Base-by-base conservation (phyloP, 2,888 invertebrate species). In the Brachylomia viminalis region DNA sequence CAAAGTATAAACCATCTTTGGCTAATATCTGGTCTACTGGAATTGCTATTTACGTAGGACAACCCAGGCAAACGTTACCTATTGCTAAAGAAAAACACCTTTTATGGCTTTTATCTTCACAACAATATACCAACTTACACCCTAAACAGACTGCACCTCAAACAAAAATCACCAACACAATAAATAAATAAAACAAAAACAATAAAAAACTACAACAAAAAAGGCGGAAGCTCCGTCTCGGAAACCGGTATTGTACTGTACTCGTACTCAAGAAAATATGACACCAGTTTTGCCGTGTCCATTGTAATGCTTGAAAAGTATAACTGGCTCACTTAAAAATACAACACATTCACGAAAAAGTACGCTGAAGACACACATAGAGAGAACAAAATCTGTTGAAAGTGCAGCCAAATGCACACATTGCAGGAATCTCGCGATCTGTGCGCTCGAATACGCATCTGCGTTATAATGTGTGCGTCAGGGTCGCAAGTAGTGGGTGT, bases 251-350 rank as follows among this genome's bases (percentile, higher is more conserved):
- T 92, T 89, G 91, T 82, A 82, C 83, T 80, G 83, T 82, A 87
- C 90, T 92, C 91, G 90, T 92, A 92, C 92, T 91, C 92, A 91
- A 91, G 91, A 90, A 93, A 92, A 93, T 93, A 93, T 92, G 92
- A 91, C 88, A 89, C 86, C 88, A 88, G 89, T 92, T 91, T 87
- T 82, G 66, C 69, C 68, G 61, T 88, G 88, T 83, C 89, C 89
- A 88, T 91, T 91, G 90, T 90, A 87, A 88, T 82, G 74, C 73
- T 77, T 73, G 82, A 81, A 83, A 84, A 81, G 77, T 79, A 82
- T 77, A 85, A 83, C 85, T 83, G 80, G 85, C 82, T 88, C 79
- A 83, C 84, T 88, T 86, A 77, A 79, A 73, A 77, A 82, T 72
- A 79, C 87, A 86, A 81, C 65, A 85, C 79, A 85, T 75, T 78